phyloP scores from a whole-genome alignment of 2,113 vertebrate species.

The Silurus glanis region DNA sequence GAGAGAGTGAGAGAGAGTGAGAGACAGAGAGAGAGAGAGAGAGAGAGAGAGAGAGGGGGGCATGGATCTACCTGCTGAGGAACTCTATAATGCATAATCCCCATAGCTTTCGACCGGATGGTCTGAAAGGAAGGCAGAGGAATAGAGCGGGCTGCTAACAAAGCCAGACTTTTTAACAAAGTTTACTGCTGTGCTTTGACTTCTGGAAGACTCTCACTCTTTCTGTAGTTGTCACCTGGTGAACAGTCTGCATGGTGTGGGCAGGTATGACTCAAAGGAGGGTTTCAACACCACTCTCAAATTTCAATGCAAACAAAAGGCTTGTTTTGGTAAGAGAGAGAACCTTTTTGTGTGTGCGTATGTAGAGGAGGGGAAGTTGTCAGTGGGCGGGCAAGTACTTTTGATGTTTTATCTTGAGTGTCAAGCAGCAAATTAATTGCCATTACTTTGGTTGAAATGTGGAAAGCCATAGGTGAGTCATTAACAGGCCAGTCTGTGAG shows the following conservation, averaged over 20 bases:
- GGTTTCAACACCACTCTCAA: slow-evolving; percentile 21
- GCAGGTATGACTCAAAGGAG: slow-evolving; percentile 31
- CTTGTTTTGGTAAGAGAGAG: slow-evolving; percentile 28
- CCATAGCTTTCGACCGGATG: slow-evolving; percentile 47
- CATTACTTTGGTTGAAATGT: slow-evolving; percentile 5
- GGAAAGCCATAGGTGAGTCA: slow-evolving; percentile 21
- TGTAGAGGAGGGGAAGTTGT: not conserved
- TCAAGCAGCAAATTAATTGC: slow-evolving; percentile 2
- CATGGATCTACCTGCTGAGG: slow-evolving; percentile 46
- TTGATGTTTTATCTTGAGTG: slow-evolving; percentile 27
- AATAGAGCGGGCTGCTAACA: slow-evolving; percentile 36
- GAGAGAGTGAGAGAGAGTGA: slow-evolving; percentile 25
- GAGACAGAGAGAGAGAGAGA: slow-evolving; percentile 19
- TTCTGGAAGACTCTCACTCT: slow-evolving; percentile 40
- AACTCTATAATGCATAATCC: slow-evolving; percentile 51
- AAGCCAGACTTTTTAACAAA: slow-evolving; percentile 43
- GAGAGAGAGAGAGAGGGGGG: slow-evolving; percentile 11
- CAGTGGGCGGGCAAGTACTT: not conserved
- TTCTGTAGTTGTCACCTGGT: slow-evolving; percentile 49
- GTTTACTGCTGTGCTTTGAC: slow-evolving; percentile 58
- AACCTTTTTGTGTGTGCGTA: not conserved
- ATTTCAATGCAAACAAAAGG: slow-evolving; percentile 18
- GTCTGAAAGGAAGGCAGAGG: slow-evolving; percentile 39
- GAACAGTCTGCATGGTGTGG: slow-evolving; percentile 36
- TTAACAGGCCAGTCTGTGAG: slow-evolving; percentile 19